Conservation (phyloP, 2,888 invertebrate species). For the Panzeria rudis region DNA sequence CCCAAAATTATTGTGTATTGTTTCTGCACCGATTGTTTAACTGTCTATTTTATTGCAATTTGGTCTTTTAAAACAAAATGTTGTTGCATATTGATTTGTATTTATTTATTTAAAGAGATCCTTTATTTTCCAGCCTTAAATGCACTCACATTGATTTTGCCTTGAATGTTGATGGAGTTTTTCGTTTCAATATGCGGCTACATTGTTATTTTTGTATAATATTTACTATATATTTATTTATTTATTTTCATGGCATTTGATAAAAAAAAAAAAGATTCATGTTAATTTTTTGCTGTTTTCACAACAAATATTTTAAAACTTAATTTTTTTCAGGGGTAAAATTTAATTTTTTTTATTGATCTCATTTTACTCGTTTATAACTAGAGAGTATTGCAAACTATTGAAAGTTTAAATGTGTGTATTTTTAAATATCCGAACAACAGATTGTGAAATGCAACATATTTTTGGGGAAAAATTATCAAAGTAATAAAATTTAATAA, state of each 20-base stretch:
- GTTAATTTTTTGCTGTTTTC: slow-evolving; percentile 13
- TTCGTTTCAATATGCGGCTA: slow-evolving; percentile 58
- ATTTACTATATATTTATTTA: slow-evolving; percentile 59
- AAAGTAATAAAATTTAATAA: no score
- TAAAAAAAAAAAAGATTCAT: slow-evolving; percentile 13
- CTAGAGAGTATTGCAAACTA: slow-evolving; percentile 8
- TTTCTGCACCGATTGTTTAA: slow-evolving; percentile 8
- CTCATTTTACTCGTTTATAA: not conserved
- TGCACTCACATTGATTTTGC: slow-evolving; percentile 50
- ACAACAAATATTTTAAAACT: slow-evolving; percentile 6
- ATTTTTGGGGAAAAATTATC: not conserved
- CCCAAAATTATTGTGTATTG: slow-evolving; percentile 6
- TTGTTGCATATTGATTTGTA: slow-evolving; percentile 20
- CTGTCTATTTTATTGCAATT: slow-evolving; percentile 46
- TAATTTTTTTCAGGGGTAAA: not conserved
- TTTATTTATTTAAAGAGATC: slow-evolving; percentile 29
- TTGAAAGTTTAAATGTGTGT: slow-evolving; percentile 48
- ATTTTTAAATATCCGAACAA: slow-evolving; percentile 54
- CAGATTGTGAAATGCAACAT: slow-evolving; percentile 40
- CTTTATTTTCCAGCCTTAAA: slow-evolving; percentile 35
- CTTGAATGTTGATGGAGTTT: slow-evolving; percentile 50
- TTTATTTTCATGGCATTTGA: slow-evolving; percentile 42
- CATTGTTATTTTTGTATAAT: slow-evolving; percentile 71
- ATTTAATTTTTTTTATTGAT: slow-evolving; percentile 7
- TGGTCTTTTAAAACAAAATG: slow-evolving; percentile 46